Evolutionary conservation across 2,113 vertebrate species (phyloP), one percentile per base, ranked within the genome.

Genomic region (Passer montanus): DNA sequence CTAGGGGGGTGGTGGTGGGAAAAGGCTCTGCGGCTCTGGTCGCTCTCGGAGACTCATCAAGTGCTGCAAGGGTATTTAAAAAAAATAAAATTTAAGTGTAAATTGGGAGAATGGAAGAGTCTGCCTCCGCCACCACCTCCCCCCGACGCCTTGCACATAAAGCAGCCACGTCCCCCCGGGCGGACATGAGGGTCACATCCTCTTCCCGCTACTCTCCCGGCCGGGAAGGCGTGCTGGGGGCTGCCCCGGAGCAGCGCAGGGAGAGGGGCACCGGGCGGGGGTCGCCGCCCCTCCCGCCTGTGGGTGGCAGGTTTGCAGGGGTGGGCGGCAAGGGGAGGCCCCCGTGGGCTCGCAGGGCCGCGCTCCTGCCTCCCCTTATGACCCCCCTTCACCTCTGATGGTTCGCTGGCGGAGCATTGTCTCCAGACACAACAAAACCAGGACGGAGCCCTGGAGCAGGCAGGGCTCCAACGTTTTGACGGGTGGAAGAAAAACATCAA

Each of bases 371-470:
- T 79, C 72, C 59, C 58, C 49, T 12, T 31, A 50, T 85, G 90
- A 77, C 94, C 94, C 94, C 79, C 90, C 49, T 90, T 92, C 95
- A 95, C 93, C 87, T 88, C 91, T 14, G 80, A 64, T 87, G 10
- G 68, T 74, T 90, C 69, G 24, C 72, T 63, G 90, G 73, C 87
- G 87, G 72, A 96, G 92, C 84, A 66, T 81, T 89, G 91, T 88
- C 87, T 92, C 69, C 96, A 95, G 95, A 94, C 95, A 95, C 96
- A 94, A 95, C 94, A 95, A 95, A 85, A 55, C 28, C 88, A 26
- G 91, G 83, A 62, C 62, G 70, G 67, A 79, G 84, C 81, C 53
- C 75, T 64, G 67, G 26, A 93, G 74, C 94, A 85, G 95, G 90
- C 94, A 94, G 75, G 77, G 73, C 91, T 86, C 92, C 94, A 85